Evolutionary conservation across 2,797 vertebrate species (phyloP), one percentile per base, ranked within the genome.

Genomic region (Siniperca obscura): DNA sequence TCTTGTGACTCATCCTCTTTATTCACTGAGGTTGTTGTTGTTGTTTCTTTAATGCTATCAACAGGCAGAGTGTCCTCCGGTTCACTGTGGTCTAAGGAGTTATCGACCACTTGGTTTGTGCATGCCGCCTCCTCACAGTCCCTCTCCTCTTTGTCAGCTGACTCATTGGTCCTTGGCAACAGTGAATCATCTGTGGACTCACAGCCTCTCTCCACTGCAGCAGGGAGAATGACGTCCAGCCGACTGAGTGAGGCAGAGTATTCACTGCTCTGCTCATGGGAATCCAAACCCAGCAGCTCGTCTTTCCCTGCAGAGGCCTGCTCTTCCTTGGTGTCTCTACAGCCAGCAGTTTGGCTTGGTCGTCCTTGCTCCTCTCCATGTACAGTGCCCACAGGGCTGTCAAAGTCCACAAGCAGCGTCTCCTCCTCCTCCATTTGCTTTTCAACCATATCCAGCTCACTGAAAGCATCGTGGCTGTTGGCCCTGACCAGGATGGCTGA

Each of bases 401-500:
- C 93, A 68, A 97, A 95, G 86, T 95, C 96, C 79, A 95, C 87
- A 0, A 97, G 92, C 70, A 96, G 92, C 53, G 84, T 79, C 61
- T 91, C 89, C 34, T 82, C 86, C 48, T 90, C 85, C 53, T 87
- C 90, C 79, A 91, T 86, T 36, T 91, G 95, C 46, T 92, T 92
- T 61, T 95, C 96, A 52, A 76, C 91, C 22, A 88, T 27, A 11
- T 96, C 94, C 82, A 96, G 86, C 66, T 96, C 92, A 2, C 90
- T 93, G 88, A 95, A 91, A 60, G 94, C 95, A 78, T 97, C 95
- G 19, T 84, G 93, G 92, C 93, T 88, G 86, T 92, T 88, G 36
- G 85, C 90, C 22, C 93, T 77, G 66, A 93, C 86, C 68, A 94
- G 86, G 84, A 94, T 92, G 72, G 96, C 94, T 22, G 95, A 96